phyloP scores from a whole-genome alignment of 2,888 invertebrate genomes.

The Marronus borbonicus region DNA sequence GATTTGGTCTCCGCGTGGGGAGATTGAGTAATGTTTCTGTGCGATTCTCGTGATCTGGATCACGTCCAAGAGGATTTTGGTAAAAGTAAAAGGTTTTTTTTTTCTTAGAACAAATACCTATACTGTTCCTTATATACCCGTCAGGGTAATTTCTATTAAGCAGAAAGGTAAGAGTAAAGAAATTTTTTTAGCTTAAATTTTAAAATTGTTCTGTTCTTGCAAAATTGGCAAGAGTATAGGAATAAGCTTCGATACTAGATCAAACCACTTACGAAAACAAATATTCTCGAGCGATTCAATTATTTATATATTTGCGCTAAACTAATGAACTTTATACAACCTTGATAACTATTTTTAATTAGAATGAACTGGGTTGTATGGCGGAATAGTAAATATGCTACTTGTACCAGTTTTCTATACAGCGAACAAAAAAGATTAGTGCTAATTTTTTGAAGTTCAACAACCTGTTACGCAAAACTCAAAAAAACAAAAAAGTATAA shows the following conservation, averaged over 20 bases:
- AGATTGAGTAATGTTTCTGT: slow-evolving; percentile 28
- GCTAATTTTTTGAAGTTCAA: slow-evolving; percentile 17
- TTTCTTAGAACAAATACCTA: slow-evolving; percentile 19
- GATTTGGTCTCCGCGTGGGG: slow-evolving; percentile 4
- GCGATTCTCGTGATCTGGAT: slow-evolving; percentile 39
- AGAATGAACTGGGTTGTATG: no score
- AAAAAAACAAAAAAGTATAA: neutral
- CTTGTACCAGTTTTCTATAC: slow-evolving; percentile 1
- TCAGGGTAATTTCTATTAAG: no score
- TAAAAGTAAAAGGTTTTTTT: slow-evolving; percentile 19
- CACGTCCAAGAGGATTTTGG: slow-evolving; percentile 36
- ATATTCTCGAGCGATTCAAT: neutral
- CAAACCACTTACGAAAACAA: neutral
- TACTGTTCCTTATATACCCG: neutral
- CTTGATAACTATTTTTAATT: neutral
- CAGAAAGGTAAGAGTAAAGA: neutral
- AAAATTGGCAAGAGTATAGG: slow-evolving; percentile 1
- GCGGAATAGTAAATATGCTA: neutral
- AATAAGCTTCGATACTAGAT: neutral
- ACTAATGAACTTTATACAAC: neutral
- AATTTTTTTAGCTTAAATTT: neutral
- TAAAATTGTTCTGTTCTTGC: neutral
- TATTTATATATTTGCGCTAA: neutral
- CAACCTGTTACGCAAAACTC: slow-evolving; percentile 9
- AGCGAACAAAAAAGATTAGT: neutral